Base-by-base conservation (phyloP, 2,113 vertebrate species). In the Marmota flaviventris region DNA sequence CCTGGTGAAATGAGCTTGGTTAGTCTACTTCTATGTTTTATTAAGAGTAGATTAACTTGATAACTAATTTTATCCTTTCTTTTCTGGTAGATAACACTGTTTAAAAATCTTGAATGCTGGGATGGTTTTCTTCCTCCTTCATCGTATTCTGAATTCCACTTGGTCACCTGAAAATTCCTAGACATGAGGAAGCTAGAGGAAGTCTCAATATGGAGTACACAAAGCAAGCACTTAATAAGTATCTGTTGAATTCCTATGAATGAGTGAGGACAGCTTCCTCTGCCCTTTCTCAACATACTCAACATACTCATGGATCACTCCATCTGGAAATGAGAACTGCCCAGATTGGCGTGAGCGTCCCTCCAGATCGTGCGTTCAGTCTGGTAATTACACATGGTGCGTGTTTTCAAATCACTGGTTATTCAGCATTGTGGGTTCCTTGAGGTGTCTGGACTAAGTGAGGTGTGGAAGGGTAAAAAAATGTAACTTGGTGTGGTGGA, bases 381-480 rank as follows among this genome's bases (percentile, higher is more conserved):
- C 53, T 56, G 48, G 69, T 95, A 75, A 90, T 85, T 69, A 53
- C 65, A 63, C 1, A 3, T 76, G 77, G 42, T 37, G 53, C 7
- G 13, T 91, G 63, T 70, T 93, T 96, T 92, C 92, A 94, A 97
- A 96, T 79, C 29, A 1, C 87, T 56, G 72, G 77, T 94, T 94
- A 84, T 90, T 95, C 93, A 85, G 85, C 39, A 27, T n/a, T 18
- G 63, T 95, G 96, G 94, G 85, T 97, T 98, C 96, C 97, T 98
- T 17, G 93, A 98, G 97, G 97, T 97, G 91, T 98, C 98, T 98
- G 97, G 95, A 96, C 97, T 98, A 98, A 98, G 98, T 98, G 98
- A 98, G 98, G 98, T 98, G 73, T 98, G 97, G 98, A 98, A 98
- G 98, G 97, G 89, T 98, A 98, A 97, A 98, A 51, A 51, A 51